Evolutionary conservation across 2,113 vertebrate species (phyloP).

Genomic region (Globicephala melas): DNA sequence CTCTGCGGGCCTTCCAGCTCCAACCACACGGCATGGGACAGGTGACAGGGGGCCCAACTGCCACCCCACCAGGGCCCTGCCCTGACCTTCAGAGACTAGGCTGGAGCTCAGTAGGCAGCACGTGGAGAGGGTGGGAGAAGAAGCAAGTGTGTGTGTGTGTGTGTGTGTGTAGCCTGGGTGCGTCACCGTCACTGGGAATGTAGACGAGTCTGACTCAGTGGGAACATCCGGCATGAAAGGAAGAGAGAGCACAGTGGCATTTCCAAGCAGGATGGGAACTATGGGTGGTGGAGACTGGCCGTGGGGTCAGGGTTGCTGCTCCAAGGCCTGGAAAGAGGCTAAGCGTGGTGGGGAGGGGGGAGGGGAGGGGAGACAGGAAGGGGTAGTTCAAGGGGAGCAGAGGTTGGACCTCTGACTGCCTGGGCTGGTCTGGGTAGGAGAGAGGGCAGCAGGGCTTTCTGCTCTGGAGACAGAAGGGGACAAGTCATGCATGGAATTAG

Average conservation of each 20-base stretch:
- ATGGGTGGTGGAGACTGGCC: background rate
- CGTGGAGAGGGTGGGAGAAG: background rate
- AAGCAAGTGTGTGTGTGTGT: background rate
- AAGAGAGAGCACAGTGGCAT: slow-evolving; percentile 18
- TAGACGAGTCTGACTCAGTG: slow-evolving; percentile 64
- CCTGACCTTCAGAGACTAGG: background rate
- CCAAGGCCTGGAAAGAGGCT: background rate
- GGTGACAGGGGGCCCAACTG: background rate
- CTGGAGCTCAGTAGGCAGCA: background rate
- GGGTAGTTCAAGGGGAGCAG: background rate
- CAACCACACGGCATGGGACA: background rate
- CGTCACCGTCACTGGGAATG: slow-evolving; percentile 48
- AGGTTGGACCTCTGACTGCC: background rate
- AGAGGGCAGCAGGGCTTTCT: background rate
- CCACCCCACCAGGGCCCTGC: background rate
- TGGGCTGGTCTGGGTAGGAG: background rate
- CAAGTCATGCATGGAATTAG: background rate
- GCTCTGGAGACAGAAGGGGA: background rate
- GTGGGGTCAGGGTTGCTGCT: background rate
- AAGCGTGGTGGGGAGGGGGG: background rate
- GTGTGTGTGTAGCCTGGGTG: background rate
- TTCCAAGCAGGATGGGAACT: slow-evolving; percentile 56
- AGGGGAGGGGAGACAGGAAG: background rate
- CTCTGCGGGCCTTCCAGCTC: background rate
- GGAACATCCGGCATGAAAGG: slow-evolving; percentile 69